Evolutionary conservation across 2,888 invertebrate species (phyloP).

Genomic region (Dryococelus australis): DNA sequence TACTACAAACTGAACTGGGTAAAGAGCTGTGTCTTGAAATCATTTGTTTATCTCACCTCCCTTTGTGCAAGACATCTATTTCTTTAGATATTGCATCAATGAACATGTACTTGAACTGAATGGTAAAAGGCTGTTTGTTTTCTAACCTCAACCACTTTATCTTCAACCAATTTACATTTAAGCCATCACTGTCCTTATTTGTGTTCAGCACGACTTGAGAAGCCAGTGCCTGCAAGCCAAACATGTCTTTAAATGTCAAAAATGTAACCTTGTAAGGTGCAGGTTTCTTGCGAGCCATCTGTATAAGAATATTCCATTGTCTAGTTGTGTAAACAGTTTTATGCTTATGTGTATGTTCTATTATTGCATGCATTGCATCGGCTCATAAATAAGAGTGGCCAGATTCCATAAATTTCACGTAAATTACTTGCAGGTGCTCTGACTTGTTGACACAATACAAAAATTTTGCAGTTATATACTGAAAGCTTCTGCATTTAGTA

Average conservation of each 20-base stretch:
- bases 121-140: neutral
- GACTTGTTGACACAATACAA: slow-evolving; percentile 27
- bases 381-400: slow-evolving; percentile 11
- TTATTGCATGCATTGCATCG: slow-evolving; percentile 19
- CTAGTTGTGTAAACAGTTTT: neutral
- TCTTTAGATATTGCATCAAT: neutral
- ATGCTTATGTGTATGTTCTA: slow-evolving; percentile 18
- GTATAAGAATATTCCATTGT: slow-evolving; percentile 1
- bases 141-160: slow-evolving; percentile 20
- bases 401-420: slow-evolving; percentile 19
- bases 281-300: slow-evolving; percentile 26
- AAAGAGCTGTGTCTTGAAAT: too few species aligned
- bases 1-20: too few species aligned
- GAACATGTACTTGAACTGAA: slow-evolving; percentile 2
- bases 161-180: slow-evolving; percentile 17
- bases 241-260: neutral
- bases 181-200: neutral
- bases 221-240: slow-evolving; percentile 4
- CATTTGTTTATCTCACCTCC: neutral
- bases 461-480: slow-evolving; percentile 1
- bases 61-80: slow-evolving; percentile 24
- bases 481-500: slow-evolving; percentile 11
- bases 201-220: slow-evolving; percentile 25
- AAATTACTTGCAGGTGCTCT: slow-evolving; percentile 19
- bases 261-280: neutral